phyloP scores from a whole-genome alignment of 92 coral and sea anemone genomes.

The Parazoanthus atlanticus region DNA sequence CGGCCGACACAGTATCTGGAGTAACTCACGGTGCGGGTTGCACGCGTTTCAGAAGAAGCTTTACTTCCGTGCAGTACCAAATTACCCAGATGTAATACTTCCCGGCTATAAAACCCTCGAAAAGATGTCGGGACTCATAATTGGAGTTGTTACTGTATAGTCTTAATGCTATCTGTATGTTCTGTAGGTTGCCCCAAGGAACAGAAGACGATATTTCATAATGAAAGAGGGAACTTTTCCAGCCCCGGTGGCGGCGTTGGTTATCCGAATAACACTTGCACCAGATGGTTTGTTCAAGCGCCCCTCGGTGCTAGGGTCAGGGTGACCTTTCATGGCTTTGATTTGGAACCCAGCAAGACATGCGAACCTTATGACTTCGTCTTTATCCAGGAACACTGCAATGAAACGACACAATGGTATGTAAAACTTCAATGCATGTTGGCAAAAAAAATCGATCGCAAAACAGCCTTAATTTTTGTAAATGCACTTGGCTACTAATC shows the following conservation, averaged over 20 bases:
- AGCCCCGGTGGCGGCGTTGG: slow-evolving; percentile 53
- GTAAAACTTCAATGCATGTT: slow-evolving; percentile 26
- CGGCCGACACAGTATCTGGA: no score
- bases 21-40: no score
- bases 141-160: background rate
- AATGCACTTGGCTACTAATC: background rate
- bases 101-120: no score
- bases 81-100: no score
- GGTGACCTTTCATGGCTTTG: slow-evolving; percentile 76
- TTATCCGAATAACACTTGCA: slow-evolving; percentile 54
- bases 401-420: slow-evolving; percentile 60
- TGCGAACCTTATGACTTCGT: slow-evolving; percentile 80
- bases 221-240: slow-evolving; percentile 40
- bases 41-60: no score
- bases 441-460: background rate
- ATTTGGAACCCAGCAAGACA: slow-evolving; percentile 79
- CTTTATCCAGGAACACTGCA: slow-evolving; percentile 65
- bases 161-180: background rate
- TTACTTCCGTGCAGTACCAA: no score
- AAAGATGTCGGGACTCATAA: no score
- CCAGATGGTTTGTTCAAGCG: slow-evolving; percentile 64
- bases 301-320: slow-evolving; percentile 53
- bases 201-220: background rate
- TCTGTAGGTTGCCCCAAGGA: background rate
- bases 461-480: background rate